Conservation (phyloP, 2,797 vertebrate genomes). For the Gymnocypris eckloni region DNA sequence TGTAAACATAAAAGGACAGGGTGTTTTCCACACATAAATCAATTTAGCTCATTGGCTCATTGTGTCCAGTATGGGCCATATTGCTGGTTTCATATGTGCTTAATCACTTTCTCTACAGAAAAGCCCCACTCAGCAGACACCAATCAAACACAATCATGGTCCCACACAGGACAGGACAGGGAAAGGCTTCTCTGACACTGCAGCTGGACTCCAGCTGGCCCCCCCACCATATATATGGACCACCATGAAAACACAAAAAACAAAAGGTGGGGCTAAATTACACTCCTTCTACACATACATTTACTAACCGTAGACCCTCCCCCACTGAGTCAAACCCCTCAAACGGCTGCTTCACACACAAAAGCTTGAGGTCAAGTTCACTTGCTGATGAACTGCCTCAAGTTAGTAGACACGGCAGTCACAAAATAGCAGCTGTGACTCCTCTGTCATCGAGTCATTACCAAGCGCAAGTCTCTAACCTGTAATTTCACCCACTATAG, state of each 20-base stretch:
- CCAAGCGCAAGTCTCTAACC: slow-evolving; percentile 1
- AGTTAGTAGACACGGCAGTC: slow-evolving; percentile 25
- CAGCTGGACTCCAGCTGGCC: slow-evolving; percentile 43
- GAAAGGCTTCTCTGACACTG: slow-evolving; percentile 39
- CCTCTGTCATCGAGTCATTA: slow-evolving; percentile 1
- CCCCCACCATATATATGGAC: slow-evolving; percentile 20
- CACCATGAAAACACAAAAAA: slow-evolving; percentile 27
- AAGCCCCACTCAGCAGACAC: slow-evolving; percentile 30
- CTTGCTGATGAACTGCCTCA: slow-evolving; percentile 38
- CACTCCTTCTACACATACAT: slow-evolving; percentile 26
- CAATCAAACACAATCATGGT: slow-evolving; percentile 30
- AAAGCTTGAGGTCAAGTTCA: slow-evolving; percentile 48
- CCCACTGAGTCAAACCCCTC: background rate
- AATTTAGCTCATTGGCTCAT: background rate
- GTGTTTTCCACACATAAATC: background rate
- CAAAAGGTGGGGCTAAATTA: slow-evolving; percentile 6
- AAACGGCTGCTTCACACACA: slow-evolving; percentile 14
- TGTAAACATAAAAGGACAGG: background rate
- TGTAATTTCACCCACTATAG: slow-evolving; percentile 1
- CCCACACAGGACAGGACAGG: slow-evolving; percentile 12
- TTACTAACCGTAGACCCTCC: background rate
- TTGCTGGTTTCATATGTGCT: slow-evolving; percentile 2
- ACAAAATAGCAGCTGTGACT: slow-evolving; percentile 31
- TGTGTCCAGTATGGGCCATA: background rate
- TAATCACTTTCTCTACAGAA: slow-evolving; percentile 29